phyloP scores from a whole-genome alignment of 2,888 invertebrate genomes.

The Epinotia nisella region DNA sequence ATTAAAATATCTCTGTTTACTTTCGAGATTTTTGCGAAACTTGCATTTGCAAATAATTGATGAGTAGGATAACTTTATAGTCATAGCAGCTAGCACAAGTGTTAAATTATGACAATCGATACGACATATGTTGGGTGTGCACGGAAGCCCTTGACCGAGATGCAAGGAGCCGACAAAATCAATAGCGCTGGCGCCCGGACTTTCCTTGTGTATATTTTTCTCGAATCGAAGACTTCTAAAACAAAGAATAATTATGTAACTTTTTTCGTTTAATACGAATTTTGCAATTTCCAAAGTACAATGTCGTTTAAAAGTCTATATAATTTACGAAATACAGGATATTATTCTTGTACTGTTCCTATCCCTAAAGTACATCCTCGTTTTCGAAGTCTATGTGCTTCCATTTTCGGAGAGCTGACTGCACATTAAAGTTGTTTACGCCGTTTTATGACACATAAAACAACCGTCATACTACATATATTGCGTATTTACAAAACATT shows the following conservation, averaged over 20 bases:
- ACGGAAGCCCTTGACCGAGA: conserved; percentile 52
- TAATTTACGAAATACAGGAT: too few species aligned
- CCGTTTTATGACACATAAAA: conserved; percentile 33
- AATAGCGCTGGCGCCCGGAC: conserved; percentile 48
- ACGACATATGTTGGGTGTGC: conserved; percentile 26
- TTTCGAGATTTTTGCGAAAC: not conserved
- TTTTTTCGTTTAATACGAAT: too few species aligned
- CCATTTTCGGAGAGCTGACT: conserved; percentile 12
- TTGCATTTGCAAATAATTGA: conserved; percentile 18
- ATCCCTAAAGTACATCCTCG: too few species aligned
- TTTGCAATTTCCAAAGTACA: too few species aligned
- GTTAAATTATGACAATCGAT: conserved; percentile 22
- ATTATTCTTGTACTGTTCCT: too few species aligned
- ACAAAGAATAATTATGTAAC: not conserved
- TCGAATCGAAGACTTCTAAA: conserved; percentile 6
- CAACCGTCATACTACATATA: conserved; percentile 53
- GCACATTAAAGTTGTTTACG: conserved; percentile 38
- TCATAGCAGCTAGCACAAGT: not conserved
- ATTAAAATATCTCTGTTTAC: conserved; percentile 24
- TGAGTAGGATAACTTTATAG: not conserved
- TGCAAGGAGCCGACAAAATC: conserved; percentile 51
- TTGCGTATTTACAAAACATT: conserved; percentile 46
- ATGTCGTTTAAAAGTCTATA: too few species aligned
- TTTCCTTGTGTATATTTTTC: conserved; percentile 11
- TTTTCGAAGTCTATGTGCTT: too few species aligned